A percentile compares a stretch with the other conserved stretches of the same genome.
These are phyloP conservation scores for Tor tambroides DNA, from an alignment of 2,113 vertebrate species.

Conservation along the genomic window DNA sequence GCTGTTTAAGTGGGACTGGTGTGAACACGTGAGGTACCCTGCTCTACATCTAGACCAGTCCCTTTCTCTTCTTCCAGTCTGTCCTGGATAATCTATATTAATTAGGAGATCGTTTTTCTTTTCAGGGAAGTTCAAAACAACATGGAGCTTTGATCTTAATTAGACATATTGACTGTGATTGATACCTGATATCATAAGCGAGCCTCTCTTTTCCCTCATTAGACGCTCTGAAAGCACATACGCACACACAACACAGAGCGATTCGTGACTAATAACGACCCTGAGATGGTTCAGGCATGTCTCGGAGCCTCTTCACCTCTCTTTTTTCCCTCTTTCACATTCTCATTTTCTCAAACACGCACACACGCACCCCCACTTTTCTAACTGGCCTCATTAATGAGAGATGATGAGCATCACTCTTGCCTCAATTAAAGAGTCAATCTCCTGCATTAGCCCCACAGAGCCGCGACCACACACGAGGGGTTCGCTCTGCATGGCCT, in stretches of 20 bases:
- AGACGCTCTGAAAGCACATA: slow-evolving; percentile 61
- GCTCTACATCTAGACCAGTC: slow-evolving; percentile 51
- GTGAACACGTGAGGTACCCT: slow-evolving; percentile 33
- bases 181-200: slow-evolving; percentile 79
- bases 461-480: slow-evolving; percentile 76
- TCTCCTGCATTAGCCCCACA: slow-evolving; percentile 73
- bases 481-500: slow-evolving; percentile 72
- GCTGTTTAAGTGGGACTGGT: slow-evolving; percentile 63
- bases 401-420: slow-evolving; percentile 75
- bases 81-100: slow-evolving; percentile 73
- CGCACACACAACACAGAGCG: slow-evolving; percentile 40
- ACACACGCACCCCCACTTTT: slow-evolving; percentile 60
- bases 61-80: slow-evolving; percentile 55
- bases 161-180: slow-evolving; percentile 72
- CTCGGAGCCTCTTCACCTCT: slow-evolving; percentile 71
- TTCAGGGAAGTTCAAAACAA: slow-evolving; percentile 71
- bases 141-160: slow-evolving; percentile 77
- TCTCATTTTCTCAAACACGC: slow-evolving; percentile 40
- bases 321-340: slow-evolving; percentile 18
- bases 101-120: slow-evolving; percentile 77
- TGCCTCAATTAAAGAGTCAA: slow-evolving; percentile 77
- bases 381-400: slow-evolving; percentile 72
- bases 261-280: slow-evolving; percentile 47
- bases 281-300: slow-evolving; percentile 68
- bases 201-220: slow-evolving; percentile 78